Conservation (phyloP, 2,888 invertebrate species). For the Parnassius mnemosyne region DNA sequence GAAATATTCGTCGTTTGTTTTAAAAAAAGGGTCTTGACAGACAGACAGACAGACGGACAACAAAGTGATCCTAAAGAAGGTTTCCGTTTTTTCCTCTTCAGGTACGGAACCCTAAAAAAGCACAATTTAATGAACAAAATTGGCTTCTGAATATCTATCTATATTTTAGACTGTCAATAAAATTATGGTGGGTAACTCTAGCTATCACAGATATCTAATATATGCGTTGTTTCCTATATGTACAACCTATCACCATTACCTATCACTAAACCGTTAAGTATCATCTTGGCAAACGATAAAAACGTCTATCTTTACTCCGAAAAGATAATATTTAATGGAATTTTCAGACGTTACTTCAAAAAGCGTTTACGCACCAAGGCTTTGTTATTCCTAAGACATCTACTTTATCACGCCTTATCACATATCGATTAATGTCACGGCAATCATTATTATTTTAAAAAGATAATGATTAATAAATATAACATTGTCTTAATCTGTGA, state of each 20-base stretch:
- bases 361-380: conserved; percentile 2
- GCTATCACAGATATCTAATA: conserved; percentile 53
- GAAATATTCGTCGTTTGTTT: no score
- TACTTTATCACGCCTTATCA: conserved; percentile 36
- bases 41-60: no score
- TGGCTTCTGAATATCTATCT: no score
- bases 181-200: conserved; percentile 16
- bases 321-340: conserved; percentile 39
- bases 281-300: conserved; percentile 38
- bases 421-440: conserved; percentile 60
- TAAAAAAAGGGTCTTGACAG: no score
- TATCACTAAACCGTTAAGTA: conserved; percentile 40
- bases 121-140: no score
- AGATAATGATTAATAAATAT: conserved; percentile 19
- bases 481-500: neutral
- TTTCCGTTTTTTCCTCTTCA: no score
- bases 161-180: no score
- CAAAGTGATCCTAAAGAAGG: no score
- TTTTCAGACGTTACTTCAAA: conserved; percentile 12
- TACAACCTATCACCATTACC: conserved; percentile 34
- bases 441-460: conserved; percentile 33
- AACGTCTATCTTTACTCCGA: conserved; percentile 41
- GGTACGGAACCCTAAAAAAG: no score
- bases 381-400: conserved; percentile 31
- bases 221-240: conserved; percentile 37